Conservation (phyloP, 2,797 vertebrate genomes). For the Adelosebastes latens region DNA sequence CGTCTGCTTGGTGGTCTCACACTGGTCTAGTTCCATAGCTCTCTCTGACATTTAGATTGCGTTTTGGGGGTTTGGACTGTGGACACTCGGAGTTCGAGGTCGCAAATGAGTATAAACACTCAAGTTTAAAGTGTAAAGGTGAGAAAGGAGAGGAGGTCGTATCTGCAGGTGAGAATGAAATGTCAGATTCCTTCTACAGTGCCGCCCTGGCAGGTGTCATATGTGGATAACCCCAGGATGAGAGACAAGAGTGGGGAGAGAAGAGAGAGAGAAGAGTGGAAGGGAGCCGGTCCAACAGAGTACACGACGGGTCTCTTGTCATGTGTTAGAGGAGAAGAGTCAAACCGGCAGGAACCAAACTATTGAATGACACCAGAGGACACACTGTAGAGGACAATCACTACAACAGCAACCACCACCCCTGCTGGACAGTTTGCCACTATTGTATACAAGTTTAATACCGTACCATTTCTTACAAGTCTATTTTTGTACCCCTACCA, state of each 20-base stretch:
- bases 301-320: constrained; percentile 57
- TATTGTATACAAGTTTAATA: neutral
- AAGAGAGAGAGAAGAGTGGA: neutral
- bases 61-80: neutral
- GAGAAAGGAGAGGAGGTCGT: constrained; percentile 27
- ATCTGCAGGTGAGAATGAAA: constrained; percentile 60
- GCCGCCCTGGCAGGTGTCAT: constrained; percentile 59
- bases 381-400: constrained; percentile 57
- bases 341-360: constrained; percentile 64
- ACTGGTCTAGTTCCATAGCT: neutral
- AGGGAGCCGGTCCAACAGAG: constrained; percentile 44
- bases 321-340: constrained; percentile 56
- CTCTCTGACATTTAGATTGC: constrained; percentile 34
- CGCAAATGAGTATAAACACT: constrained; percentile 41
- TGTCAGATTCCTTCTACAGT: constrained; percentile 35
- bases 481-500: neutral
- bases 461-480: neutral
- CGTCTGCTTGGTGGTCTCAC: neutral
- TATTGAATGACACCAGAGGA: constrained; percentile 76
- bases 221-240: constrained; percentile 60
- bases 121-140: constrained; percentile 54
- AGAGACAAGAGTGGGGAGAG: constrained; percentile 17
- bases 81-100: constrained; percentile 18
- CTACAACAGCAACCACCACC: constrained; percentile 1
- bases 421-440: neutral